A percentile compares a stretch with the other conserved stretches of the same genome.
Conservation (phyloP, 2,797 vertebrate species). For the Rachycentron canadum region DNA sequence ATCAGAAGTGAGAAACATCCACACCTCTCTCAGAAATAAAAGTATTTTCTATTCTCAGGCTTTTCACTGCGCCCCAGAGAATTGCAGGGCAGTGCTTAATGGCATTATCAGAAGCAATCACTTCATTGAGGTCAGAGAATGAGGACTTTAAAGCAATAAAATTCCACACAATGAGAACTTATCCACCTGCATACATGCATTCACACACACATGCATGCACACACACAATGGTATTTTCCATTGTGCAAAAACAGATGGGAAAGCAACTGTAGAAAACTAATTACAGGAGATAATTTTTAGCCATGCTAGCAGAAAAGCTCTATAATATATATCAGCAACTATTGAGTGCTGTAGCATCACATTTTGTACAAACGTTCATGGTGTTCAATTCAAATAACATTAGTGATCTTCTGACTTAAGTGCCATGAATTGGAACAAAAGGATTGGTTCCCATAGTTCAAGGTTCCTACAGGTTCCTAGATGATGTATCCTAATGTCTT, state of each 20-base stretch:
- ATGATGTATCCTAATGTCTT: background rate
- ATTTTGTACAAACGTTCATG: background rate
- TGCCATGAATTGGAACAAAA: background rate
- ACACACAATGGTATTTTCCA: slow-evolving; percentile 26
- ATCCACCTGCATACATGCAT: slow-evolving; percentile 28
- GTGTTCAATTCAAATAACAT: background rate
- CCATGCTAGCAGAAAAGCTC: background rate
- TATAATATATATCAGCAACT: background rate
- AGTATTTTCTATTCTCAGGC: slow-evolving; percentile 63
- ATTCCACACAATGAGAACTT: slow-evolving; percentile 60
- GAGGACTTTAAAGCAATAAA: slow-evolving; percentile 70
- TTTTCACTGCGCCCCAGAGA: slow-evolving; percentile 67
- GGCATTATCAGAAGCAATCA: slow-evolving; percentile 75
- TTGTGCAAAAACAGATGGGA: slow-evolving; percentile 22
- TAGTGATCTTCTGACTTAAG: background rate
- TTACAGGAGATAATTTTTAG: background rate
- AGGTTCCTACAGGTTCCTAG: background rate
- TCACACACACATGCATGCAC: background rate
- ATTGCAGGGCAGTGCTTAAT: slow-evolving; percentile 68
- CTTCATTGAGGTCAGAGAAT: slow-evolving; percentile 72
- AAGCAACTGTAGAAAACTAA: background rate
- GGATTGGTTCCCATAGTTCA: background rate
- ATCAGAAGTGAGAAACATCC: slow-evolving; percentile 47
- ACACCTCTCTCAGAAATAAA: slow-evolving; percentile 62
- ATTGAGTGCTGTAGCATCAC: background rate